Evolutionary conservation across 1,140 invertebrate genomes (phyloP).

Genomic region (Pogonognathellus flavescens): DNA sequence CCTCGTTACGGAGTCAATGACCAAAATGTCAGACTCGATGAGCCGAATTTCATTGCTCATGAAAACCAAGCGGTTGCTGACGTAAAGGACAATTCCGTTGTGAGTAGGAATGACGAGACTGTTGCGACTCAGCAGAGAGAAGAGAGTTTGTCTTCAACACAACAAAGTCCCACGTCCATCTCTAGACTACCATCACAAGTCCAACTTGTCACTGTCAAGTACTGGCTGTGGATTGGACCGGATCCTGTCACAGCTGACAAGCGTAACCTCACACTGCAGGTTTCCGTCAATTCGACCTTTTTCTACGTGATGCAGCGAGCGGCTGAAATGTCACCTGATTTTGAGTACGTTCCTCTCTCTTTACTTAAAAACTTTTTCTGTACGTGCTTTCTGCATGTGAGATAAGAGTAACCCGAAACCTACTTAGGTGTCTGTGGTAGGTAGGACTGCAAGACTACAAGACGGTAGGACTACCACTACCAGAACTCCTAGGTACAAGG

Average conservation of each 20-base stretch:
- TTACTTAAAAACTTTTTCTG: background rate
- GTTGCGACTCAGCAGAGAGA: background rate
- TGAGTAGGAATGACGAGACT: background rate
- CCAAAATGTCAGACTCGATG: background rate
- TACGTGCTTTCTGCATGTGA: too few species aligned
- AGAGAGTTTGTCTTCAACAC: background rate
- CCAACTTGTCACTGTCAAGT: constrained; percentile 77
- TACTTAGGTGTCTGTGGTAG: too few species aligned
- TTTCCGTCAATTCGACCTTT: constrained; percentile 83
- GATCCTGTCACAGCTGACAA: constrained; percentile 80
- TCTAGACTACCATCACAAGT: background rate
- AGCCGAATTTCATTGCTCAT: background rate
- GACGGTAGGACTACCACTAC: too few species aligned
- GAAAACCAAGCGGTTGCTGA: background rate
- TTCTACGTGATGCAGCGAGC: constrained; percentile 88
- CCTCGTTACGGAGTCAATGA: background rate
- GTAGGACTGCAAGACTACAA: too few species aligned
- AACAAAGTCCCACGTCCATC: constrained; percentile 4
- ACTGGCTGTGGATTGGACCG: constrained; percentile 87
- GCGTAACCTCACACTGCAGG: constrained; percentile 78
- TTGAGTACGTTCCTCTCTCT: constrained; percentile 66
- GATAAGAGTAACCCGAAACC: too few species aligned
- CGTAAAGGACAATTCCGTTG: background rate
- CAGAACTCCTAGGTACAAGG: too few species aligned
- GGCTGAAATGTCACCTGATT: constrained; percentile 77